Evolutionary conservation across 2,888 invertebrate species (phyloP).

Genomic region (Pseudanteris insignis): DNA sequence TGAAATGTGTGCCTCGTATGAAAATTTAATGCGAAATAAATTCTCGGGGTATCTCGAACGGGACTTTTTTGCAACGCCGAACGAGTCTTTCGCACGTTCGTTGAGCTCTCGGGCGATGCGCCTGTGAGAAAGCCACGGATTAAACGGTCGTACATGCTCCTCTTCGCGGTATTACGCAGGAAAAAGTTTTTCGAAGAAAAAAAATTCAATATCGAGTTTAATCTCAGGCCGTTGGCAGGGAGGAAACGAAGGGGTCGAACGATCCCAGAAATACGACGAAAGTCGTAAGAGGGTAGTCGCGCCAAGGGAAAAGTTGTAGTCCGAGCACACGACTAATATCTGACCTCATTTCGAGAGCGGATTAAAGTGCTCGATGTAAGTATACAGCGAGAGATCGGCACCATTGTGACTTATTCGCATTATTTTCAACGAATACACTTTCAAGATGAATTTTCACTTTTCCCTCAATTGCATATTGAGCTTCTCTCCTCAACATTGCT

Average conservation of each 20-base stretch:
- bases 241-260: constrained; percentile 46
- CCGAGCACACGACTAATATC: constrained; percentile 40
- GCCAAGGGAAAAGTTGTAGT: constrained; percentile 36
- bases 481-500: not conserved
- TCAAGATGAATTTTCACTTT: constrained; percentile 29
- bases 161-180: constrained; percentile 40
- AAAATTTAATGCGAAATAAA: constrained; percentile 41
- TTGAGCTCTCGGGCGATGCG: constrained; percentile 28
- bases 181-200: constrained; percentile 40
- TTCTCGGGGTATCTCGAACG: constrained; percentile 25
- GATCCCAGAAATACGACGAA: constrained; percentile 45
- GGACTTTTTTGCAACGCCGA: constrained; percentile 13
- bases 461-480: constrained; percentile 26
- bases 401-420: constrained; percentile 37
- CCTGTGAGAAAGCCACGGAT: constrained; percentile 34
- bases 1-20: constrained; percentile 32
- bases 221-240: constrained; percentile 51
- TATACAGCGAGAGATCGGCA: constrained; percentile 33
- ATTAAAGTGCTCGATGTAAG: constrained; percentile 42
- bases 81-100: constrained; percentile 35
- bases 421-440: constrained; percentile 28
- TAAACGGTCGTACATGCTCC: constrained; percentile 42
- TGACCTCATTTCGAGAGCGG: constrained; percentile 40
- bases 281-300: constrained; percentile 47
- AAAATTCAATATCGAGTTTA: constrained; percentile 54